Conservation (phyloP, 1,140 invertebrate species). For the Eupristina koningsbergeri region DNA sequence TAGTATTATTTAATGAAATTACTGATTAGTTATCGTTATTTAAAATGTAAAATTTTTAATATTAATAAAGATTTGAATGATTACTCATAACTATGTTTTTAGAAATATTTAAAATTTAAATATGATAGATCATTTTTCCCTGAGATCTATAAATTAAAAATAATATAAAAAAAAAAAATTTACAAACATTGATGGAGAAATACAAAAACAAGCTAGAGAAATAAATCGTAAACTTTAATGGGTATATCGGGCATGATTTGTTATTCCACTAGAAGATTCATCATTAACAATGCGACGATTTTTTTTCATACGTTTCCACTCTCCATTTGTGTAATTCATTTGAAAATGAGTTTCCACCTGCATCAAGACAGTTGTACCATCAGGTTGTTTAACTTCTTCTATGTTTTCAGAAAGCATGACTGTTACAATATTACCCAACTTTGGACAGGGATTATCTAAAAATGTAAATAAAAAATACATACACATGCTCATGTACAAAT, state of each 20-base stretch:
- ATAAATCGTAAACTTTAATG: conserved; percentile 37
- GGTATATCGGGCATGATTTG: conserved; percentile 41
- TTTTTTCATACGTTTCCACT: conserved; percentile 94
- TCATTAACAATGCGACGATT: conserved; percentile 79
- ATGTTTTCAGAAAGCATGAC: conserved; percentile 93
- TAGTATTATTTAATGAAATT: not conserved
- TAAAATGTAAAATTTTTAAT: conserved; percentile 12
- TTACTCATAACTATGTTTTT: not conserved
- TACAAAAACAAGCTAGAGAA: conserved; percentile 15
- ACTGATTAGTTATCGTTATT: not conserved
- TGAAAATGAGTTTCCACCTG: conserved; percentile 94
- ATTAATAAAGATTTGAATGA: conserved; percentile 16
- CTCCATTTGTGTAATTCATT: conserved; percentile 96
- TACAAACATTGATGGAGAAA: not conserved
- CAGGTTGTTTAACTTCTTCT: conserved; percentile 84
- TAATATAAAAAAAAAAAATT: not conserved
- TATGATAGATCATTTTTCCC: conserved; percentile 35
- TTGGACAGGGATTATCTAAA: conserved; percentile 94
- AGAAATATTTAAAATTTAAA: conserved; percentile 37
- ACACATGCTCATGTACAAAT: not conserved
- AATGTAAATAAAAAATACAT: conserved; percentile 55
- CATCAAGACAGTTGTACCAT: conserved; percentile 83
- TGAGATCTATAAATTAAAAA: not conserved
- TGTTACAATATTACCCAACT: conserved; percentile 92
- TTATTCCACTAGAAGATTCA: conserved; percentile 59